Evolutionary conservation across 2,888 invertebrate genomes (phyloP), one percentile per base, ranked within the genome.

Genomic region (Pammene aurita): DNA sequence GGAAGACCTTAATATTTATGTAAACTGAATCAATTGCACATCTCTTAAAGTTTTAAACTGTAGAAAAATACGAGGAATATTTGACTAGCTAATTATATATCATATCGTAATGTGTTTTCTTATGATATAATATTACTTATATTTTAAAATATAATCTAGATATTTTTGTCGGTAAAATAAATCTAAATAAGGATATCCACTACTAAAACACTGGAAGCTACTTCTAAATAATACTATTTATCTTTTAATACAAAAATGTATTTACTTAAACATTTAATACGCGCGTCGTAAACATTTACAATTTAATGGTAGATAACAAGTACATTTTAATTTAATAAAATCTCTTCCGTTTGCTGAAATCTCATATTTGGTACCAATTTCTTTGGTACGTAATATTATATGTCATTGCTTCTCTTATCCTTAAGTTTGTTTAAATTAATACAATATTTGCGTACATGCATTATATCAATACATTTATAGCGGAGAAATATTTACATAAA

Each of bases 141-240:
- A 58, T 57, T 42, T 57, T 64, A 68, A 42, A 58, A 52, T 54
- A 64, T 69, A 48, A 69, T 48, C 48, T 60, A 69, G 38, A 44
- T 65, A 60, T 34, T 65, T 55, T 61, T 26, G 35, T 41, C 26
- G 18, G 44, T 68, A 44, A 68, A 64, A 63, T 68, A 64, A 68
- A 58, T 42, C 68, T 68, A 68, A 68, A 68, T 38, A 52, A 68
- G 50, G 44, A 52, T 60, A 14, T 26, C 26, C 52, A 41, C 64
- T 58, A 69, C 64, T 35, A 60, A 70, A 60, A 71, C 71, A 68
- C 65, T 71, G 71, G 68, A 71, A 71, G 71, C 71, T 67, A 71
- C 57, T 16, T 62, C 57, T 67, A 58, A 67, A 67, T 67, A 56
- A 70, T 69, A 64, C 57, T 63, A 52, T 63, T 38, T 63, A 63